phyloP scores from a whole-genome alignment of 2,888 invertebrate species.

The Lacanobia wlatinum region DNA sequence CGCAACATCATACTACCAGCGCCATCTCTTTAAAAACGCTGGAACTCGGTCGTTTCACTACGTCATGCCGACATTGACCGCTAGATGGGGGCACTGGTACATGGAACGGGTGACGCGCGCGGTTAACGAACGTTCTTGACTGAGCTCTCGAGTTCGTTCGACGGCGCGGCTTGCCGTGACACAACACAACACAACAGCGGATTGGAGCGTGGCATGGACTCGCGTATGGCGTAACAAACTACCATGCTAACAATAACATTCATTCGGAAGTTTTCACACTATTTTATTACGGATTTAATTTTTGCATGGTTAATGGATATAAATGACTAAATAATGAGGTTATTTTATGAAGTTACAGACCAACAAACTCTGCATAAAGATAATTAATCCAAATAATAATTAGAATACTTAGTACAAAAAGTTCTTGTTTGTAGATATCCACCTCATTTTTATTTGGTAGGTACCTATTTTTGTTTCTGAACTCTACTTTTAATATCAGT shows the following conservation, averaged over 20 bases:
- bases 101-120: conserved; percentile 81
- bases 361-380: not conserved
- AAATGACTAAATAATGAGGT: not conserved
- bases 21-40: conserved; percentile 79
- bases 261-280: conserved; percentile 22
- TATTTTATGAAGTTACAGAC: not conserved
- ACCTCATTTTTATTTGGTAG: not conserved
- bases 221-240: conserved; percentile 66
- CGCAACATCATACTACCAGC: conserved; percentile 67
- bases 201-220: conserved; percentile 69
- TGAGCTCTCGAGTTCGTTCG: conserved; percentile 87
- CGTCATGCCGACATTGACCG: conserved; percentile 90
- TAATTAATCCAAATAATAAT: not conserved
- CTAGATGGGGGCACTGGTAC: conserved; percentile 87
- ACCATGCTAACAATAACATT: conserved; percentile 53
- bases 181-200: conserved; percentile 71
- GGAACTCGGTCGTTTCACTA: conserved; percentile 74
- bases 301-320: not conserved
- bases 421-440: fast-evolving
- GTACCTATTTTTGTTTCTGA: not conserved
- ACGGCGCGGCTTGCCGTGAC: conserved; percentile 74
- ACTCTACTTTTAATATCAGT: conserved; percentile 15
- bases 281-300: conserved; percentile 11
- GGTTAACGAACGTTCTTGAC: conserved; percentile 91
- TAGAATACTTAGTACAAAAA: not conserved